A percentile compares a stretch with the other conserved stretches of the same genome.
These are phyloP conservation scores for human DNA, from an alignment of 2,113 vertebrate species.

Conservation along the genomic window GRCh38 chr2:160887501-160888000, in stretches of 20 bases:
- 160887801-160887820: not conserved
- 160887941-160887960: not conserved
- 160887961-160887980: not conserved
- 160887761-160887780: not conserved
- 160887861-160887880: not conserved
- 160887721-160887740: slow-evolving; percentile 17
- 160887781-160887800: not conserved
- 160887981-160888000: not conserved
- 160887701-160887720: not conserved
- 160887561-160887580: not conserved
- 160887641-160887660: not conserved
- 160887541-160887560: not conserved
- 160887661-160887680: not conserved
- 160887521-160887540: not conserved
- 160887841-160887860: not conserved
- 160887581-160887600: not conserved
- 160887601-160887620: not conserved
- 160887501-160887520: not conserved
- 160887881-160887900: not conserved
- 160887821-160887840: not conserved
- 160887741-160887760: not conserved
- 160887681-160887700: not conserved
- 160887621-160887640: not conserved
- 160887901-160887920: not conserved
- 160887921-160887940: not conserved